Evolutionary conservation across 37 sponge, comb jelly and placozoan genomes (phyloP).

Genomic region (Ephydatia muelleri): DNA sequence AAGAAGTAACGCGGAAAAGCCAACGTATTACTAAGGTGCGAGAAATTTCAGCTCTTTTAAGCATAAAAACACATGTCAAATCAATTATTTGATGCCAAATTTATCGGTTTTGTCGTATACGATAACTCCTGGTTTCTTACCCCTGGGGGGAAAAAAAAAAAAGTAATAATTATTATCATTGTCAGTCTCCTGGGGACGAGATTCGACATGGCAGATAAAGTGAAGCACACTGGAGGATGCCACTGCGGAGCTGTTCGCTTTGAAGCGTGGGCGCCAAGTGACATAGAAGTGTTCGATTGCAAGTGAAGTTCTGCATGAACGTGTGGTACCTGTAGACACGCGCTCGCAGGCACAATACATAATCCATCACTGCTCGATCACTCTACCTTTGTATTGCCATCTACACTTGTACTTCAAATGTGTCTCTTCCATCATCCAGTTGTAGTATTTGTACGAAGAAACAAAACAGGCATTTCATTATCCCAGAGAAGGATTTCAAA

Average conservation of each 20-base stretch:
- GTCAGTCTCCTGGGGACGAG: neutral
- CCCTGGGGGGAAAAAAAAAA: no score
- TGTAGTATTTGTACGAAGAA: constrained; percentile 91
- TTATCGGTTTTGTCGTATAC: neutral
- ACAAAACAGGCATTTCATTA: constrained; percentile 89
- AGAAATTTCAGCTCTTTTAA: no score
- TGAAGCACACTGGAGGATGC: constrained; percentile 87
- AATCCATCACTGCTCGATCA: neutral
- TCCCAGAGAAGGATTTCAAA: constrained; percentile 80
- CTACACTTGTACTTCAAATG: no score
- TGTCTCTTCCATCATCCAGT: constrained; percentile 38
- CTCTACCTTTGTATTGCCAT: no score
- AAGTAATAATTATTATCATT: no score
- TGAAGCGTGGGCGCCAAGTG: constrained; percentile 75
- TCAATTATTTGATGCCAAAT: no score
- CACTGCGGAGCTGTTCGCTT: constrained; percentile 92
- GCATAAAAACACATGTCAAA: neutral
- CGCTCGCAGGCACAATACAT: neutral
- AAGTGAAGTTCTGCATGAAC: constrained; percentile 54
- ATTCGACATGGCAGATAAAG: constrained; percentile 11
- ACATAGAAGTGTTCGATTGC: constrained; percentile 77
- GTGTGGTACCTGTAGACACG: neutral
- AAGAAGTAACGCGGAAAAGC: no score
- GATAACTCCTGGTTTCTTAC: neutral
- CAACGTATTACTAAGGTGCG: no score